Evolutionary conservation across 2,888 invertebrate species (phyloP).

Genomic region (Colletes collaris): DNA sequence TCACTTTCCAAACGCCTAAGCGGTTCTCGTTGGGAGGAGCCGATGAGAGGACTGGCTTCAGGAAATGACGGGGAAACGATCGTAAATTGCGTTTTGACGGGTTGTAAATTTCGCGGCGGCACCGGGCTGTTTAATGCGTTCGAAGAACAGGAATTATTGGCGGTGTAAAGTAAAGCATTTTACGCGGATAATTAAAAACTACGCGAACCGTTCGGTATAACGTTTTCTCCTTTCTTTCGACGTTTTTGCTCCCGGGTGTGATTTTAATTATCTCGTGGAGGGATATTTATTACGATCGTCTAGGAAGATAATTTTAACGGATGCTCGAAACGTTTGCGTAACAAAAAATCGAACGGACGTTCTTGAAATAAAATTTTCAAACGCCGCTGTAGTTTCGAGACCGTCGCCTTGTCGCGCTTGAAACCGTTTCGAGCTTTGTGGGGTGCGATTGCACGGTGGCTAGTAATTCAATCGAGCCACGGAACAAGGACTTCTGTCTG

Average conservation of each 20-base stretch:
- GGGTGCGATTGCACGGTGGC: no score
- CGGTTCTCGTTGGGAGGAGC: neutral
- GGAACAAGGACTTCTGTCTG: no score
- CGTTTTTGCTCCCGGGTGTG: neutral
- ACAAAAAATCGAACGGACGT: no score
- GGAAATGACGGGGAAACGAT: conserved; percentile 13
- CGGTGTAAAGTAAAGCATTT: neutral
- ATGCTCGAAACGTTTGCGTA: no score
- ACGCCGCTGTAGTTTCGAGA: no score
- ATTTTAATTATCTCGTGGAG: conserved; percentile 27
- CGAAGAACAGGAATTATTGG: neutral
- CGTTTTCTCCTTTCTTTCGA: no score
- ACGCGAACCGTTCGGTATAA: no score
- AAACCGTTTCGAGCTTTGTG: no score
- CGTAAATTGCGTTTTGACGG: conserved; percentile 31
- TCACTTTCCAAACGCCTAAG: neutral
- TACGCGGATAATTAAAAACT: conserved; percentile 24
- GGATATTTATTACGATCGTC: conserved; percentile 34
- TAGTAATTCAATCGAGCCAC: no score
- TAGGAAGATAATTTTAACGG: no score
- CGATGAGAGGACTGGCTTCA: neutral
- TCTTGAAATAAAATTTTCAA: no score
- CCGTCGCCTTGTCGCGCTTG: no score
- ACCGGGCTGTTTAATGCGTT: neutral
- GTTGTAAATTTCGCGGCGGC: conserved; percentile 21